phyloP scores from a whole-genome alignment of 2,113 vertebrate genomes.

The Calonectris borealis region DNA sequence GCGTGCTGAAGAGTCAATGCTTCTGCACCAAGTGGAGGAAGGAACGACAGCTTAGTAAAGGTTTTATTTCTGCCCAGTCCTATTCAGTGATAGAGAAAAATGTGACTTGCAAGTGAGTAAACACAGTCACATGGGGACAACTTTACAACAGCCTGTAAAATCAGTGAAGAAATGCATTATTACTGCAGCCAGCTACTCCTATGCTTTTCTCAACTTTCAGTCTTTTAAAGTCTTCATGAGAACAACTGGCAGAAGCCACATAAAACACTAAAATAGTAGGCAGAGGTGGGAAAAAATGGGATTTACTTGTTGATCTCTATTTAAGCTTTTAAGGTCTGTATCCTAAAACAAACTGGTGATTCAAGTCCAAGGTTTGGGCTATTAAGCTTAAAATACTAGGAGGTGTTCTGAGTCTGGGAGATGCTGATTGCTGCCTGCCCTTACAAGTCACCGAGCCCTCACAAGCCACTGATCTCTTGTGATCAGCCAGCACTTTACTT shows the following conservation, averaged over 20 bases:
- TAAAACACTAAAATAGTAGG: neutral
- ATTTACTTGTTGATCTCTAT: neutral
- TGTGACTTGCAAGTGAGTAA: neutral
- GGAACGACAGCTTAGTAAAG: neutral
- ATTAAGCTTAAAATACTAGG: neutral
- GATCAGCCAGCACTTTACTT: neutral
- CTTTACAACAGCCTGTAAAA: neutral
- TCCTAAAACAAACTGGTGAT: neutral
- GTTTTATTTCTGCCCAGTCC: neutral
- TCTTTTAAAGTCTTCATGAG: neutral
- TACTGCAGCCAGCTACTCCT: neutral
- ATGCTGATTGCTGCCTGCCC: neutral
- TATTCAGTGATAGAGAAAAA: neutral
- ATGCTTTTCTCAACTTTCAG: neutral
- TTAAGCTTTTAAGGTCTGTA: neutral
- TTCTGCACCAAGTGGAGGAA: neutral
- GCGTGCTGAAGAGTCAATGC: neutral
- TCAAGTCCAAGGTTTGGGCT: neutral
- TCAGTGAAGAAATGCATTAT: neutral
- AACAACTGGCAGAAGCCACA: neutral
- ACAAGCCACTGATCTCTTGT: neutral
- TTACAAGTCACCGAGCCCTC: neutral
- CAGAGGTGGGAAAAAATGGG: neutral
- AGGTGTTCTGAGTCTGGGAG: neutral
- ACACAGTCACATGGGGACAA: neutral